Conservation (phyloP, 2,888 invertebrate species). For the Pyralis farinalis region DNA sequence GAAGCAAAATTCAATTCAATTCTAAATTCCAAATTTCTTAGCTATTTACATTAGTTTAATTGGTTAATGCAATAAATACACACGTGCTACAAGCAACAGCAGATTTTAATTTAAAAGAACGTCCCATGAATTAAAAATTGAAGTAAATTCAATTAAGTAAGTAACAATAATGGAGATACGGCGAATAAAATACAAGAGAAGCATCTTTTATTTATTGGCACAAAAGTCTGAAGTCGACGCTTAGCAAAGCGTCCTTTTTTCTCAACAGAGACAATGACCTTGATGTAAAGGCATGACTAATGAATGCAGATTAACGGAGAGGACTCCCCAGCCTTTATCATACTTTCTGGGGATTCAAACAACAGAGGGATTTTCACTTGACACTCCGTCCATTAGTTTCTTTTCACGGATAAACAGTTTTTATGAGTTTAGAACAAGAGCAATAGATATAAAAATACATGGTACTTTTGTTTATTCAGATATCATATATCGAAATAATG, state of each 20-base stretch:
- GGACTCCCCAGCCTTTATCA: slow-evolving; percentile 42
- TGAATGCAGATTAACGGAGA: slow-evolving; percentile 47
- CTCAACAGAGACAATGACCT: slow-evolving; percentile 30
- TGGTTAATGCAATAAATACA: too few relatives aligned
- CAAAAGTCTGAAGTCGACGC: slow-evolving; percentile 3
- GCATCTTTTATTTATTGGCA: slow-evolving; percentile 5
- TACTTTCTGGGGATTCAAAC: slow-evolving; percentile 39
- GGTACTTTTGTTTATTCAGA: too few relatives aligned
- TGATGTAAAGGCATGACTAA: slow-evolving; percentile 46
- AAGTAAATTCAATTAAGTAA: too few relatives aligned
- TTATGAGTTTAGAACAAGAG: not conserved
- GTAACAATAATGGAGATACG: too few relatives aligned
- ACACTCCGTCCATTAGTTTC: slow-evolving; percentile 36
- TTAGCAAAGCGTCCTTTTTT: slow-evolving; percentile 16
- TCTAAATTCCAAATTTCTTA: too few relatives aligned
- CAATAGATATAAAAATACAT: too few relatives aligned
- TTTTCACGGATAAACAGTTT: slow-evolving; percentile 10
- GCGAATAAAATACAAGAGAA: slow-evolving; percentile 3
- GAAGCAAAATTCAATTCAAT: too few relatives aligned
- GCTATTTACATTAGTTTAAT: too few relatives aligned
- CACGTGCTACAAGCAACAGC: too few relatives aligned
- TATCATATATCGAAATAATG: too few relatives aligned
- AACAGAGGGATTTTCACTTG: slow-evolving; percentile 38
- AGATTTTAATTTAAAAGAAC: too few relatives aligned
- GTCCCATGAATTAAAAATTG: too few relatives aligned